phyloP scores from a whole-genome alignment of 2,797 vertebrate species.

The Podarcis lilfordi region DNA sequence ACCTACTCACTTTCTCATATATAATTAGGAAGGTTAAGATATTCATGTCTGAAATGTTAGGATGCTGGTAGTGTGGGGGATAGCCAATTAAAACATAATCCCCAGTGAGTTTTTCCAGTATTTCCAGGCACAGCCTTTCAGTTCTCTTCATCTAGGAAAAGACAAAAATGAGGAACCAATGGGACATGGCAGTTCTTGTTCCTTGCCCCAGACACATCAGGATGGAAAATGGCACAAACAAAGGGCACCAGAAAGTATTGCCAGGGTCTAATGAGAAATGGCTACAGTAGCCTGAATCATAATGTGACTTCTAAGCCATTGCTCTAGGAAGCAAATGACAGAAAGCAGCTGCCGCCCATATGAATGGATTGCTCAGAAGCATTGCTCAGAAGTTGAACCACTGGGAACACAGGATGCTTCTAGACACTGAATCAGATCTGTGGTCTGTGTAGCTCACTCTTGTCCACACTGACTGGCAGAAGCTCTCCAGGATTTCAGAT shows the following conservation, averaged over 20 bases:
- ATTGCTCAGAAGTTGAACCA: not conserved
- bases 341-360: not conserved
- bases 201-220: not conserved
- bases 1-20: rapidly evolving
- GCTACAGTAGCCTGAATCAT: slow-evolving; percentile 43
- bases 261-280: slow-evolving; percentile 25
- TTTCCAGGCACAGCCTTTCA: not conserved
- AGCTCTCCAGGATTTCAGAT: not conserved
- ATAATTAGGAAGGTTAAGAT: not conserved
- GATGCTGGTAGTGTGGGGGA: not conserved
- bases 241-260: not conserved
- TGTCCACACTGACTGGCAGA: not conserved
- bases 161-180: not conserved
- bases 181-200: rapidly evolving
- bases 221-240: not conserved
- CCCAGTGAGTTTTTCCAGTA: not conserved
- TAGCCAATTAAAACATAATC: slow-evolving; percentile 1
- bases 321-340: not conserved
- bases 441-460: not conserved
- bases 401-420: not conserved
- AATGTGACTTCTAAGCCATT: slow-evolving; percentile 18
- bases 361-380: not conserved
- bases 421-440: not conserved
- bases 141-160: rapidly evolving
- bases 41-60: not conserved